Evolutionary conservation across 2,113 vertebrate species (phyloP).

Genomic region (Sapayoa aenigma): DNA sequence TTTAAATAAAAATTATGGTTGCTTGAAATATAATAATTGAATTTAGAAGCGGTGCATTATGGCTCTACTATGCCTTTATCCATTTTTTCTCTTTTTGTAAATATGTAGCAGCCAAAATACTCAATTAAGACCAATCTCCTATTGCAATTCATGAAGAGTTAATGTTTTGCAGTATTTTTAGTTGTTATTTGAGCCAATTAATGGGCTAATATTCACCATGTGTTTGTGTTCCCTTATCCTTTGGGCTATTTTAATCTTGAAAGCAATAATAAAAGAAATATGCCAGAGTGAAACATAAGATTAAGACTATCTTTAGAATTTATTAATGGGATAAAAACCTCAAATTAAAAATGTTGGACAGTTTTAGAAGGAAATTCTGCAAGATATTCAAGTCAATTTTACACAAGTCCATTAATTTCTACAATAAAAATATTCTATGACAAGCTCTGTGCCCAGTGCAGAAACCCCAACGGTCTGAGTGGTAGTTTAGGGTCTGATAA

Average conservation of each 20-base stretch:
- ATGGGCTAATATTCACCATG: not conserved
- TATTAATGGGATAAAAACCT: not conserved
- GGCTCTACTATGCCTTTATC: not conserved
- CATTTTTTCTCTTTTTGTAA: not conserved
- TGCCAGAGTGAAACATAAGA: not conserved
- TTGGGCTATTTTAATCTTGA: not conserved
- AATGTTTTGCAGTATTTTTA: not conserved
- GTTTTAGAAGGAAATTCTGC: conserved; percentile 19
- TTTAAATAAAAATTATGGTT: not conserved
- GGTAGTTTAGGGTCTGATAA: not conserved
- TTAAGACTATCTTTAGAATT: not conserved
- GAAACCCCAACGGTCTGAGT: not conserved
- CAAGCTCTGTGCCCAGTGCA: not conserved
- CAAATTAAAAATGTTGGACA: not conserved
- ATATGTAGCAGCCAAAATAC: not conserved
- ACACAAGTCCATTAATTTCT: not conserved
- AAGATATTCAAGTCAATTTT: not conserved
- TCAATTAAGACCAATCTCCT: conserved; percentile 32
- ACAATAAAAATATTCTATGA: not conserved
- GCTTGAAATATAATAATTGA: not conserved
- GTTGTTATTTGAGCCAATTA: conserved; percentile 53
- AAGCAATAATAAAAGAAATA: conserved; percentile 1
- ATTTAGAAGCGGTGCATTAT: not conserved
- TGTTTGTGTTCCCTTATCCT: not conserved
- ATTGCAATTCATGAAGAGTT: conserved; percentile 29